Base-by-base conservation (phyloP, 2,113 vertebrate species). In the Cephalopterus ornatus region DNA sequence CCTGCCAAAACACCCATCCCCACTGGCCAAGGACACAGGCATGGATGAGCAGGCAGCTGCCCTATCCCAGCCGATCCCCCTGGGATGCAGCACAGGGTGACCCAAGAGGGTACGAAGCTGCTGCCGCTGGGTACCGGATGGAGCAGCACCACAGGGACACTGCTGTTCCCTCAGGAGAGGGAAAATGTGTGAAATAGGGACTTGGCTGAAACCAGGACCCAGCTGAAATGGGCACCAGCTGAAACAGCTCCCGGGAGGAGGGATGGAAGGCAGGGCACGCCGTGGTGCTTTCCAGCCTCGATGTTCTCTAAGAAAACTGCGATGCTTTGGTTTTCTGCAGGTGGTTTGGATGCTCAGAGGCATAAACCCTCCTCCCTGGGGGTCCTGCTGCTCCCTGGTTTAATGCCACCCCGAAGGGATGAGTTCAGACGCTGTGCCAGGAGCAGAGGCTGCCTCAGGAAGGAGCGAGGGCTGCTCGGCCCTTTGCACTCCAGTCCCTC, bases 211-310 rank as follows among this genome's bases (percentile, higher is more conserved):
- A 35, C 2, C 35, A 13, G n/a, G 11, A 47, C 66, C 5, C 0
- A 1, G 56, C 24, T 62, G 61, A 55, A 39, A n/a, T 28, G 13
- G 78, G 56, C 56, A 35, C 5, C 0, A 1, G 56, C 24, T 62
- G 61, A 55, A 39, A n/a, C 1, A 0, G 21, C 44, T 26, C 33
- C 61, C 1, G 1, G 68, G 16, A 49, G 37, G 27, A 41, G 30
- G 56, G 58, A 3, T 2, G 19, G 24, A n/a, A 75, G 58, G 58
- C 44, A 72, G 56, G 21, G 10, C 7, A 18, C 5, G 1, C 26
- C 0, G 0, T 5, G 4, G 8, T 4, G 1, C 8, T 27, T 32
- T 42, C 53, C 3, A 5, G 3, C 35, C 35, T 32, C 8, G 1
- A 3, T 0, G 3, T 11, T 39, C 5, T 2, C n/a, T 4, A 32